These are phyloP conservation scores for Bovichtus diacanthus DNA, from an alignment of 2,797 vertebrate genomes.

Conservation along the genomic window DNA sequence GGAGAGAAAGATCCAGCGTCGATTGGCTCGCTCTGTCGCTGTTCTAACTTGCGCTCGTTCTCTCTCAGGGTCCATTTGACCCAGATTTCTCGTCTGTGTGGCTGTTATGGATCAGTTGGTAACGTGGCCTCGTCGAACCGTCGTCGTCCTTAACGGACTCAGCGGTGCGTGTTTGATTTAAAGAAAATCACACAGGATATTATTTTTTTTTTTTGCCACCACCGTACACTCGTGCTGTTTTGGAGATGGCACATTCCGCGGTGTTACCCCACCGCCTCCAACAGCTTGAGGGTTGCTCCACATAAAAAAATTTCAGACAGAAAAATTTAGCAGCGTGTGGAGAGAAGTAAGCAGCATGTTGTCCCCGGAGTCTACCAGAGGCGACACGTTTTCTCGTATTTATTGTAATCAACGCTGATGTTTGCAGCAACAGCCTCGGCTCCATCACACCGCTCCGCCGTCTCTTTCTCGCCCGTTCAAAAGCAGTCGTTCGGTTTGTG, in stretches of 20 bases:
- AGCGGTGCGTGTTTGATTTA: neutral
- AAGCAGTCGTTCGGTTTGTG: too few species aligned
- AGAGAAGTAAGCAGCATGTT: slow-evolving; percentile 37
- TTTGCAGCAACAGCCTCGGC: slow-evolving; percentile 41
- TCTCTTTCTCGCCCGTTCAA: neutral
- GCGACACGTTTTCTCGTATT: slow-evolving; percentile 49
- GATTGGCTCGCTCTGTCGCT: slow-evolving; percentile 50
- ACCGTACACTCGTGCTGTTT: slow-evolving; percentile 17
- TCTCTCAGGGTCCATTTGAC: slow-evolving; percentile 75
- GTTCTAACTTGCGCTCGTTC: slow-evolving; percentile 48
- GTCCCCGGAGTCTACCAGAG: slow-evolving; percentile 51
- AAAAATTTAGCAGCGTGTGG: slow-evolving; percentile 50
- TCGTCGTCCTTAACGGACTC: slow-evolving; percentile 43
- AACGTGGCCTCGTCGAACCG: slow-evolving; percentile 41
- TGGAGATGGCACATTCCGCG: slow-evolving; percentile 19
- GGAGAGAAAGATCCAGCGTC: slow-evolving; percentile 28
- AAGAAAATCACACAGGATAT: neutral
- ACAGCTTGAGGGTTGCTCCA: slow-evolving; percentile 61
- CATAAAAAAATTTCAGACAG: slow-evolving; percentile 47
- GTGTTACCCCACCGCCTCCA: slow-evolving; percentile 7
- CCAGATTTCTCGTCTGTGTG: slow-evolving; percentile 53
- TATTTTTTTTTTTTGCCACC: neutral
- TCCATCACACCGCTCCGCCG: neutral
- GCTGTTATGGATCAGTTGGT: slow-evolving; percentile 52
- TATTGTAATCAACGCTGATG: slow-evolving; percentile 55